These are phyloP conservation scores for Diploscapter pachys DNA, from an alignment of 1,140 invertebrate genomes.

Conservation along the genomic window DNA sequence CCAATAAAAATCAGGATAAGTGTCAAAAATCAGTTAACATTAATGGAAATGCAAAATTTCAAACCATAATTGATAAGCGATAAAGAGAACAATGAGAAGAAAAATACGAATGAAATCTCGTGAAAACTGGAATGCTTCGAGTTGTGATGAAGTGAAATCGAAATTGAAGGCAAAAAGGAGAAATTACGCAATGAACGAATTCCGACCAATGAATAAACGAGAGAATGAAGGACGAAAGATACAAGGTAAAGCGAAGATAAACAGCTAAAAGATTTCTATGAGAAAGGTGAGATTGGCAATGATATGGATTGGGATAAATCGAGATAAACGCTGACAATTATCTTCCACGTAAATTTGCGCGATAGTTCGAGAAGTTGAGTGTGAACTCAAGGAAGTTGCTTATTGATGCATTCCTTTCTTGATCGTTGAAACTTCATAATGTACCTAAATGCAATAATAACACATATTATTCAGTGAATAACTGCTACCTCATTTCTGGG, in stretches of 20 bases:
- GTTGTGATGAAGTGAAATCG: neutral
- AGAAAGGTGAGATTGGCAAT: neutral
- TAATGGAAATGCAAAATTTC: too few relatives aligned
- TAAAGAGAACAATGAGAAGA: too few relatives aligned
- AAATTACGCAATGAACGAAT: neutral
- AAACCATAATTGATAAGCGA: too few relatives aligned
- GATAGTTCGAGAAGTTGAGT: neutral
- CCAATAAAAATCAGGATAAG: too few relatives aligned
- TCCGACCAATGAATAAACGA: too few relatives aligned
- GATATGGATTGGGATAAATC: neutral
- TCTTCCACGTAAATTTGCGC: neutral
- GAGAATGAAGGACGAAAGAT: too few relatives aligned
- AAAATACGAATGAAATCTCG: too few relatives aligned
- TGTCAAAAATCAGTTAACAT: too few relatives aligned
- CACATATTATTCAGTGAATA: too few relatives aligned
- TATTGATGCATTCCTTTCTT: constrained; percentile 15
- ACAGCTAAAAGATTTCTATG: neutral
- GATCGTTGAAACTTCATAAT: neutral
- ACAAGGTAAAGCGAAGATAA: too few relatives aligned
- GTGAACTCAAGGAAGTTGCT: neutral
- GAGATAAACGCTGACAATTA: neutral
- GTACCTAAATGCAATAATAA: neutral
- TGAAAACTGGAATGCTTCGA: neutral
- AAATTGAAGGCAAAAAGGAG: neutral
- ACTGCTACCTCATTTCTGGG: constrained; percentile 19